Percentiles rank a stretch among this genome's conserved stretches.
phyloP scores from a whole-genome alignment of 2,113 vertebrate genomes.

The Bagarius yarrelli region DNA sequence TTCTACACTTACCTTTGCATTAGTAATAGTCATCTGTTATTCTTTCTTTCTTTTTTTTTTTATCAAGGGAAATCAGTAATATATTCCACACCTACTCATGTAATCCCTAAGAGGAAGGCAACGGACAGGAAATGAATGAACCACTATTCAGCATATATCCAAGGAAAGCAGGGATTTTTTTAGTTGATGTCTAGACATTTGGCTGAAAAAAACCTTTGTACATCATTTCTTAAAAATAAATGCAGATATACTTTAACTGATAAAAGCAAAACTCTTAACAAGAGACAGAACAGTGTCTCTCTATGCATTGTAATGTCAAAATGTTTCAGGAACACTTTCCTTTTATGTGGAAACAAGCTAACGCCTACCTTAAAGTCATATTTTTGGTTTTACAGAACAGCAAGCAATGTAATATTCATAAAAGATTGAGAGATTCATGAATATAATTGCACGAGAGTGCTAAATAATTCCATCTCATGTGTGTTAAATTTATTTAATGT shows the following conservation, averaged over 20 bases:
- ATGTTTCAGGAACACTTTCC: neutral
- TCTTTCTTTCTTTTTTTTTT: slow-evolving; percentile 8
- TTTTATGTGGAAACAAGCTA: neutral
- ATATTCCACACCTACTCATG: slow-evolving; percentile 39
- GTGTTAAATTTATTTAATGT: neutral
- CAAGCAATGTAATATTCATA: neutral
- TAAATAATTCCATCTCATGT: slow-evolving; percentile 23
- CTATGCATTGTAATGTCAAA: neutral
- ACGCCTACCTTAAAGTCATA: neutral
- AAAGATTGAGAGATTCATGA: neutral
- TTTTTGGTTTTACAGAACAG: slow-evolving; percentile 1
- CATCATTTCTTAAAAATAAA: slow-evolving; percentile 7
- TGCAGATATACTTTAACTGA: neutral
- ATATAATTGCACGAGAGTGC: slow-evolving; percentile 5
- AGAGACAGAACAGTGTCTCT: neutral
- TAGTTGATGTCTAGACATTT: slow-evolving; percentile 28
- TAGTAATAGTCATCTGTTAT: slow-evolving; percentile 40
- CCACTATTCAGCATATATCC: slow-evolving; percentile 35
- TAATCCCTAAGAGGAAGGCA: slow-evolving; percentile 32
- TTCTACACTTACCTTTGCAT: slow-evolving; percentile 41
- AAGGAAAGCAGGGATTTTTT: slow-evolving; percentile 15
- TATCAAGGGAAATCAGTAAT: slow-evolving; percentile 37
- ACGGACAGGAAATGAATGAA: slow-evolving; percentile 44
- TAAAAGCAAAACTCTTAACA: neutral
- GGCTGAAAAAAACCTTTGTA: neutral